Evolutionary conservation across 2,113 vertebrate genomes (phyloP).

Genomic region (Rhagologus leucostigma): DNA sequence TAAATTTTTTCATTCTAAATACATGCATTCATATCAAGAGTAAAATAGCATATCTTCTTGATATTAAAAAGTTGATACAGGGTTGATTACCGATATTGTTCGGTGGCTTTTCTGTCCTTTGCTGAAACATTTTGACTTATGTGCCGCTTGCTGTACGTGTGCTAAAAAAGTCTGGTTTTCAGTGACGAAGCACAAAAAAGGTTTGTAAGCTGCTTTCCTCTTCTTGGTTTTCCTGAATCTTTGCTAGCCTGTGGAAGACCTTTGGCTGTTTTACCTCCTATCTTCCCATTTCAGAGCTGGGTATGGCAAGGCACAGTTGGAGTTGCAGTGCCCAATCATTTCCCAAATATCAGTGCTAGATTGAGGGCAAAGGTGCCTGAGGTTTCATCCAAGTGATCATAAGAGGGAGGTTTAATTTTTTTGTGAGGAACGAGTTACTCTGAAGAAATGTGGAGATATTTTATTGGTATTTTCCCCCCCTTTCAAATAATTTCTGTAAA

Average conservation of each 20-base stretch:
- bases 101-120: neutral
- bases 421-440: neutral
- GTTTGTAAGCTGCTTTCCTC: neutral
- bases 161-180: neutral
- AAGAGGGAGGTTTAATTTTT: neutral
- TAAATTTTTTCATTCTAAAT: neutral
- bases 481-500: neutral
- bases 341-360: neutral
- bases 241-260: neutral
- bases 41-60: neutral
- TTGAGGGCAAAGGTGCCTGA: neutral
- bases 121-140: neutral
- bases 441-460: neutral
- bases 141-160: neutral
- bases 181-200: neutral
- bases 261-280: neutral
- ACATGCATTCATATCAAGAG: neutral
- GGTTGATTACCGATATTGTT: neutral
- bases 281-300: neutral
- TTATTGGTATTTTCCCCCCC: accelerated
- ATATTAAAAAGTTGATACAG: neutral
- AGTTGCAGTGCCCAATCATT: neutral
- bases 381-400: neutral
- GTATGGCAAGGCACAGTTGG: neutral
- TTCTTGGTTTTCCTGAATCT: neutral